These are phyloP conservation scores for Diplazon laetatorius DNA, from an alignment of 2,888 invertebrate species.

Conservation along the genomic window DNA sequence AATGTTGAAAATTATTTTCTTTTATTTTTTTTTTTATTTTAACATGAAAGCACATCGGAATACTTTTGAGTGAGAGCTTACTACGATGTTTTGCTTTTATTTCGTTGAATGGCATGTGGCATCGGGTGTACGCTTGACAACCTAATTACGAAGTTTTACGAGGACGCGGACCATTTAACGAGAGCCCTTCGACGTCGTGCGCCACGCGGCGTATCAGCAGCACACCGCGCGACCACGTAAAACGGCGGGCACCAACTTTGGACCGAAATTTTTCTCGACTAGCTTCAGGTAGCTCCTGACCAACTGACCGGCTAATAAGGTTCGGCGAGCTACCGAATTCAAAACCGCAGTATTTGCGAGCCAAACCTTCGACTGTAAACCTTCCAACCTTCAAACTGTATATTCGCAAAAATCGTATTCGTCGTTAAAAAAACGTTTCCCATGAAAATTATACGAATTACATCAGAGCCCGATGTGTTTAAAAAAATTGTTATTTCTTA, in stretches of 20 bases:
- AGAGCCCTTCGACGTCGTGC: conserved; percentile 16
- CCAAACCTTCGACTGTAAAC: background rate
- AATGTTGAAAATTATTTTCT: background rate
- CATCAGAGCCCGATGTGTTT: background rate
- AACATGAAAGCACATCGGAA: background rate
- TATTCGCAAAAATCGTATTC: no score
- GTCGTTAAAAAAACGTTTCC: background rate
- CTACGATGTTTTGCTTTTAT: conserved; percentile 46
- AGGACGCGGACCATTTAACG: conserved; percentile 41
- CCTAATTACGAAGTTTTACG: conserved; percentile 59
- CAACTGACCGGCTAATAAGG: conserved; percentile 45
- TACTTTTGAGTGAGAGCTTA: conserved; percentile 1
- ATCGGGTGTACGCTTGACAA: conserved; percentile 58
- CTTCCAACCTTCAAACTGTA: no score
- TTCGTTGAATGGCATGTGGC: conserved; percentile 26
- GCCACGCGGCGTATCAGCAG: no score
- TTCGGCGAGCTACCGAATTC: conserved; percentile 1
- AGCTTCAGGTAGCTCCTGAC: background rate
- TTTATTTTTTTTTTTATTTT: no score
- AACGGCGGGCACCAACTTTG: conserved; percentile 43
- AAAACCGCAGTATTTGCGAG: conserved; percentile 39
- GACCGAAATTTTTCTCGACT: conserved; percentile 34
- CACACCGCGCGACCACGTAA: conserved; percentile 13
- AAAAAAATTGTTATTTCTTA: no score
- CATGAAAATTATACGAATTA: no score